Base-by-base conservation (phyloP, 1,140 invertebrate genomes). In the Oedothorax gibbosus region DNA sequence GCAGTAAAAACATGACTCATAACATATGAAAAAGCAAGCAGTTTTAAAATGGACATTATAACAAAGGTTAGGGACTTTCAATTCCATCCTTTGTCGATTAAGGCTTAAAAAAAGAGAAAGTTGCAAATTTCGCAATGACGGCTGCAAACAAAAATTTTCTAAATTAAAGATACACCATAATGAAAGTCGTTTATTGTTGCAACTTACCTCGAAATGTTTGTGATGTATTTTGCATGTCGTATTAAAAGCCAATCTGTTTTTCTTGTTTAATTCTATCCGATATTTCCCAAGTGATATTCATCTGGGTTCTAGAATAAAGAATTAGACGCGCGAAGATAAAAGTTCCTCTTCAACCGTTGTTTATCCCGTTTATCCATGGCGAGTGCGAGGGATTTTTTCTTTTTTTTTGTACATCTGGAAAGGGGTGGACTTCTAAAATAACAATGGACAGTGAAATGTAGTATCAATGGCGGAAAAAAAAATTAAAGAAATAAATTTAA, bases 261-360 rank as follows among this genome's bases (percentile, higher is more conserved):
- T 73, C 64, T 84, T 57, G 21, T 50, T 84, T 21, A 56, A 64
- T 84, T 62, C 72, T 68, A 54, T 75, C 35, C 57, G 21, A 84
- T 51, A 73, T 65, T 35, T 84, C 57, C 81, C 49, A 75, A 54
- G n/a, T 62, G 57, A 75, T 76, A 84, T 75, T 71, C 81, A 84
- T 84, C 81, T 84, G 81, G 81, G 81, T 84, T 84, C 81, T 18
- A 84, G 81, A 84, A 84, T 84, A 76, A 62, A 73, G 76, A 75
- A 84, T 84, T 76, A 84, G 81, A 84, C 81, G 81, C 81, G 81
- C 81, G 81, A 84, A 84, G 81, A 75, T 69, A 84, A 84, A 84
- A 84, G 81, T 84, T 84, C 81, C 76, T 72, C 69, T 76, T 75
- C 54, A 72, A 84, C 72, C 72, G 81, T 84, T 84, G 81, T 84